These are phyloP conservation scores for Ellobius talpinus DNA, from an alignment of 2,113 vertebrate genomes.

Conservation along the genomic window DNA sequence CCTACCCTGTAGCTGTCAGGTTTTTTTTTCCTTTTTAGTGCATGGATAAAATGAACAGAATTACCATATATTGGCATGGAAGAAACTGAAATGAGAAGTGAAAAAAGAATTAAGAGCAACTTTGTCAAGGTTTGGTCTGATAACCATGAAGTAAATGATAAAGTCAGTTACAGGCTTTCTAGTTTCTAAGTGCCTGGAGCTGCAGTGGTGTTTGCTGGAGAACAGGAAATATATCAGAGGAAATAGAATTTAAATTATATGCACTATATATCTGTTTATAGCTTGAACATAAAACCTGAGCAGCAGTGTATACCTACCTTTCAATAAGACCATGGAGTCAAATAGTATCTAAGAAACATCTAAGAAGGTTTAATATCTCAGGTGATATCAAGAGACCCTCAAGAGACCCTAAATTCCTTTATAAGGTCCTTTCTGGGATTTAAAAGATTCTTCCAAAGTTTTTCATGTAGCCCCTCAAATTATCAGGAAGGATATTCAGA, in stretches of 20 bases:
- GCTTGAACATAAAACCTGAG: background rate
- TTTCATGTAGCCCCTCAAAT: background rate
- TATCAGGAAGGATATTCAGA: background rate
- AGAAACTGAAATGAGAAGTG: background rate
- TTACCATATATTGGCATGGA: background rate
- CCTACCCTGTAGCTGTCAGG: background rate
- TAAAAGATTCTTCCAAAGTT: background rate
- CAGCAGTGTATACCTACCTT: background rate
- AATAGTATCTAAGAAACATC: background rate
- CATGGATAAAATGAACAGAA: background rate
- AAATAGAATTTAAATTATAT: background rate
- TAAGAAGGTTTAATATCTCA: conserved; percentile 4
- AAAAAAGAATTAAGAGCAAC: background rate
- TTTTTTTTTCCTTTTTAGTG: background rate
- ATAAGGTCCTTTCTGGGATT: background rate
- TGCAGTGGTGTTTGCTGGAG: background rate
- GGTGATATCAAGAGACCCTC: background rate
- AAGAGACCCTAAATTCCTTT: background rate
- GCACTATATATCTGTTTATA: background rate
- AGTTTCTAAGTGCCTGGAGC: background rate
- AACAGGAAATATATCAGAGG: background rate
- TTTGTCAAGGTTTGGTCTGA: background rate
- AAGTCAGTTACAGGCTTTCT: background rate
- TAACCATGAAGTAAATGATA: background rate
- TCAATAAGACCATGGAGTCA: background rate